Percentiles rank a stretch among this genome's conserved stretches.
Evolutionary conservation across 2,113 vertebrate genomes (phyloP).

Genomic region (Elanoides forficatus): DNA sequence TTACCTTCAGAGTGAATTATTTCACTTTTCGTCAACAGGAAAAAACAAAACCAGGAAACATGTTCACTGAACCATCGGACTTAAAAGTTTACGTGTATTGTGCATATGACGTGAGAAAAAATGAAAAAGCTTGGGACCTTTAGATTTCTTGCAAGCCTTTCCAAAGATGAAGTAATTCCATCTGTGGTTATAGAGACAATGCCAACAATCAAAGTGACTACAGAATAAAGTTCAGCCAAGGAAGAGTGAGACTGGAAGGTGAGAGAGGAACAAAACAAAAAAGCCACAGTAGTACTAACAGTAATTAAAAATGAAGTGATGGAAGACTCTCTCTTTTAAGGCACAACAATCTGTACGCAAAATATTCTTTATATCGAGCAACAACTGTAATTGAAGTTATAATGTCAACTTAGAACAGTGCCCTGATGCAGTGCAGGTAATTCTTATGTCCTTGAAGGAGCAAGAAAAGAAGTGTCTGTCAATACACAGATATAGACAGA

Average conservation of each 20-base stretch:
- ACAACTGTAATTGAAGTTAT: neutral
- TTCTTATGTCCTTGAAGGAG: neutral
- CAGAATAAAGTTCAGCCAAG: neutral
- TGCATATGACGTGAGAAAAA: neutral
- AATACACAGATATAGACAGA: neutral
- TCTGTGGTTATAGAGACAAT: neutral
- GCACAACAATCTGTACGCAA: neutral
- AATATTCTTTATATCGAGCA: neutral
- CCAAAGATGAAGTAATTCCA: neutral
- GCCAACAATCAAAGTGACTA: neutral
- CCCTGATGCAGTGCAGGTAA: neutral
- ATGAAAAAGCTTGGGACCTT: neutral
- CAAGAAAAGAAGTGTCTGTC: neutral
- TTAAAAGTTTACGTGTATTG: neutral
- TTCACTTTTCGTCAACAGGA: slow-evolving; percentile 48
- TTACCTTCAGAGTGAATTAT: slow-evolving; percentile 46
- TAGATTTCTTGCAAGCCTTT: neutral
- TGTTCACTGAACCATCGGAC: neutral
- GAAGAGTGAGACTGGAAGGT: neutral
- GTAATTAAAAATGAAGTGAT: neutral
- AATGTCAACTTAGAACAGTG: neutral
- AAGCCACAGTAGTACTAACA: neutral
- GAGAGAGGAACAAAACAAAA: neutral
- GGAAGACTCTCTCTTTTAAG: neutral
- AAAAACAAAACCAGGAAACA: slow-evolving; percentile 62